A percentile compares a stretch with the other conserved stretches of the same genome.
phyloP scores from a whole-genome alignment of 2,797 vertebrate species.

The Streptopelia turtur region DNA sequence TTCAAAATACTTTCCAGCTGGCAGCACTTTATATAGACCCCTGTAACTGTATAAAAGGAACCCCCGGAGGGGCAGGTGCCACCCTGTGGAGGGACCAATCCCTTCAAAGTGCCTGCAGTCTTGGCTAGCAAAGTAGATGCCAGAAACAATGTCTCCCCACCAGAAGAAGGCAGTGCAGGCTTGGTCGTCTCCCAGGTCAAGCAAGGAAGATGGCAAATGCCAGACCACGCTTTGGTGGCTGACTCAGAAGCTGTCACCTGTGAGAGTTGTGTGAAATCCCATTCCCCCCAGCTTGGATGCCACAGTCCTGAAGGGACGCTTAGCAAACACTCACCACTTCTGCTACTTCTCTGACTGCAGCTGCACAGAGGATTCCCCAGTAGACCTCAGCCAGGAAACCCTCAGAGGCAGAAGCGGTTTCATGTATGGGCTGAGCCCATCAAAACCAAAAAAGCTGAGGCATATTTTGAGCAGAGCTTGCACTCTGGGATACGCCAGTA shows the following conservation, averaged over 20 bases:
- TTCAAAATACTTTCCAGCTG: slow-evolving; percentile 74
- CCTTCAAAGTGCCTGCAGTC: background rate
- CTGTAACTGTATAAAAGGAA: slow-evolving; percentile 61
- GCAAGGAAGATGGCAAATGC: accelerated
- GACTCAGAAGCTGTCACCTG: background rate
- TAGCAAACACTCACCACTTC: background rate
- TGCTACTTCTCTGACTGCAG: background rate
- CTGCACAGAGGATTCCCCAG: background rate
- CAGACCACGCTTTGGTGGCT: background rate
- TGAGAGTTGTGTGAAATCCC: background rate
- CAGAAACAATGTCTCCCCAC: background rate
- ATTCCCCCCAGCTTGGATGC: background rate
- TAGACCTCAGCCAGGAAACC: background rate
- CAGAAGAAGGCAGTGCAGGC: slow-evolving; percentile 36
- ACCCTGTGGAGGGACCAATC: slow-evolving; percentile 49
- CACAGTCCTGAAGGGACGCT: background rate
- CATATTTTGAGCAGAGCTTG: background rate
- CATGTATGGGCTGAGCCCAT: background rate
- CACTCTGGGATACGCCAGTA: background rate
- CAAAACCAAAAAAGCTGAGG: background rate
- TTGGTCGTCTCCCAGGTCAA: background rate
- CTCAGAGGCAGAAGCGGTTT: background rate
- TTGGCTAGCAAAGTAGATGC: background rate
- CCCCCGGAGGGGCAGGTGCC: slow-evolving; percentile 61
- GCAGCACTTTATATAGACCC: slow-evolving; percentile 74